Evolutionary conservation across 2,797 vertebrate genomes (phyloP), one percentile per base, ranked within the genome.

Genomic region (Gephyroberyx darwinii): DNA sequence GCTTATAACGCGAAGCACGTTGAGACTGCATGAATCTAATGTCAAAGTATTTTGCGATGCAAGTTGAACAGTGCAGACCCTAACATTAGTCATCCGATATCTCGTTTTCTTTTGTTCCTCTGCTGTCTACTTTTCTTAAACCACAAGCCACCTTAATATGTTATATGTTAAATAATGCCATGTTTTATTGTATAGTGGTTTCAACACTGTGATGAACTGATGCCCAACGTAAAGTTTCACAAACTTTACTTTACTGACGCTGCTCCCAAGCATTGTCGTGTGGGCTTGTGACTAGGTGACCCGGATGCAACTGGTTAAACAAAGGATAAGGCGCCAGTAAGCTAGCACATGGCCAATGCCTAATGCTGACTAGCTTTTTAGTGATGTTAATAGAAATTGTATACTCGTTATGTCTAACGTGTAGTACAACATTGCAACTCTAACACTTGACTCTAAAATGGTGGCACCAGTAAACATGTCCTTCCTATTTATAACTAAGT

Each of bases 291-390:
- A 76, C 62, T 82, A 2, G 8, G 71, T 88, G 90, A 90, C 90
- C 91, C 91, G 92, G 91, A 92, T 92, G 89, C 78, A 84, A 55
- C 80, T 76, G 54, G 33, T 87, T 75, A 83, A 87, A 91, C 90
- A 92, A 92, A 91, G 90, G 85, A 90, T 70, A 71, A 77, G 78
- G 87, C 90, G 88, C 90, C 85, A 82, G 60, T 19, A 65, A 48
- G 57, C 50, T 26, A 81, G 78, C 89, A 90, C 90, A 87, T 92
- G 90, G 87, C 53, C 41, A 6, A 8, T 13, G 14, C 35, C 57
- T 19, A 6, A 7, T 9, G 20, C 19, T 43, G 19, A 39, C 57
- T 60, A 20, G 39, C 41, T 30, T 61, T 61, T 45, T 22, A 50
- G n/a, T 50, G 7, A 8, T 19, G 19, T 50, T 19, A 20, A 8